Evolutionary conservation across 2,113 vertebrate species (phyloP), one percentile per base, ranked within the genome.

Genomic region (Sinocyclocheilus maitianheensis): DNA sequence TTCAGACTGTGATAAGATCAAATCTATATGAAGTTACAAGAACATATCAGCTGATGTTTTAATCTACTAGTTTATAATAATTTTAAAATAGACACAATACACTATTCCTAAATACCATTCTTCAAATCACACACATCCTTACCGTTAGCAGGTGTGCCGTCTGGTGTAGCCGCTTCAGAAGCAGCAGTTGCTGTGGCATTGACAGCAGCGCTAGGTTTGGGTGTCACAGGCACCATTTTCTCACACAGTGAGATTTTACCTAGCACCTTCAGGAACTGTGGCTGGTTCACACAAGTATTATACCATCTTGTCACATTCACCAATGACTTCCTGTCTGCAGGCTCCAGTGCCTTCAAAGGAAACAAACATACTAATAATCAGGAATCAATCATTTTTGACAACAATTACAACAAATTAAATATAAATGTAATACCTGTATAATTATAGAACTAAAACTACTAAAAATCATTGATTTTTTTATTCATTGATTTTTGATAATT

Each of bases 301-400:
- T 97, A 98, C 97, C 97, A 98, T 82, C 97, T 95, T 18, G 95
- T 95, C 22, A 97, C 93, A 12, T 96, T 97, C 55, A 91, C 90
- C 91, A 96, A 88, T 10, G 91, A 87, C 34, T 89, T 91, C 81
- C 96, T 95, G 74, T 94, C 93, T 26, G 91, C 69, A 1, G 95
- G 92, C 86, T 96, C 95, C 90, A 96, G 58, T 3, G 88, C 94
- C 95, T 96, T 48, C 43, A 46, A 84, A 51, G 2, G 24, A 78
- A 13, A 46, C 22, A 18, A 0, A 78, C 0, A 46, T 60, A 74
- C 7, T 24, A 14, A 53, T 43, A 20, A 83, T 40, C 8, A 22
- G 14, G 9, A 20, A 43, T 11, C 40, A 51, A 53, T 53, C 13
- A 53, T 16, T 53, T 46, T 53, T 53, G 13, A 16, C 51, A 53